Conservation (phyloP, 2,797 vertebrate genomes). For the Simalia tracyae region DNA sequence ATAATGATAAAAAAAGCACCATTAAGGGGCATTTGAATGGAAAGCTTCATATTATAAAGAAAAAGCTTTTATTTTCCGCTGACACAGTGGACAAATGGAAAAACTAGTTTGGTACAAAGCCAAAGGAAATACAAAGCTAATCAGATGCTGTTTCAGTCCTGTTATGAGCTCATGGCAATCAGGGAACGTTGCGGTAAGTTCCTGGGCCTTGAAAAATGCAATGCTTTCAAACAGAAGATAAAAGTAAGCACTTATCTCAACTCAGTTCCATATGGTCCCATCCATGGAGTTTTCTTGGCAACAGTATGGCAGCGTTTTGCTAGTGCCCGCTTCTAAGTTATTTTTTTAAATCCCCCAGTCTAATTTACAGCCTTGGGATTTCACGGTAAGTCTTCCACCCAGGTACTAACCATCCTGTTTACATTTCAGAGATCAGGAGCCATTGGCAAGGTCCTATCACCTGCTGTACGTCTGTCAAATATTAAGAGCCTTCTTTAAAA, state of each 20-base stretch:
- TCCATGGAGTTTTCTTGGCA: neutral
- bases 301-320: neutral
- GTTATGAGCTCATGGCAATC: neutral
- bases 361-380: neutral
- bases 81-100: neutral
- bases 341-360: neutral
- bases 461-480: neutral
- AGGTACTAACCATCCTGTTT: neutral
- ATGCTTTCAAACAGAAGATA: neutral
- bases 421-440: neutral
- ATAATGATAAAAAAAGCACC: neutral
- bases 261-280: neutral
- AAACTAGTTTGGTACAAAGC: constrained; percentile 40
- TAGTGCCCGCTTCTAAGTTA: neutral
- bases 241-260: neutral
- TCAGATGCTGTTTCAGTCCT: neutral
- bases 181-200: neutral
- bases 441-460: neutral
- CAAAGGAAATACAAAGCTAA: constrained; percentile 4
- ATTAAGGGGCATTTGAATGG: neutral
- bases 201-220: neutral
- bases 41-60: neutral
- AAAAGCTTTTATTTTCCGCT: neutral
- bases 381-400: neutral
- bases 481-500: neutral